Base-by-base conservation (phyloP, 1,140 invertebrate species). In the Brachionus plicatilis region DNA sequence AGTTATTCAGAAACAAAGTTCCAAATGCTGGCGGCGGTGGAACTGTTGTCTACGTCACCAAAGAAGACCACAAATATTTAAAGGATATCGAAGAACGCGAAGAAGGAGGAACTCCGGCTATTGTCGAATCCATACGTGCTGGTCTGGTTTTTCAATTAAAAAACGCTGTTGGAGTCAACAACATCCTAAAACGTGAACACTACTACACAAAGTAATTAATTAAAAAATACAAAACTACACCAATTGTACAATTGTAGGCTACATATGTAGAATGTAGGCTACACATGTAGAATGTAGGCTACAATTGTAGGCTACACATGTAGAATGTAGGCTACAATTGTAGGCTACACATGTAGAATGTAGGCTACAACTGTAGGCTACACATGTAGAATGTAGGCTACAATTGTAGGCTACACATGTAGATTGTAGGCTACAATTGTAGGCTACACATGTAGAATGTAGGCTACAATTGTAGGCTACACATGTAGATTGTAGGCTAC, bases 101-200 rank as follows among this genome's bases (percentile, higher is more conserved):
- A 89, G 94, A 95, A 90, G 94, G 94, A 65, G 95, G 94, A 80
- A 95, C 95, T 66, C 93, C 93, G 27, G 93, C 92, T 29, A 93
- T 95, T 84, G 92, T 95, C 1, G 94, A 95, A 88, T 93, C 93
- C 0, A 94, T 96, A 53, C 89, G 95, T 85, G 93, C 94, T 17
- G 95, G 95, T 0, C 90, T 97, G 14, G 94, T 93, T 6, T 93
- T 96, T 89, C 94, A 96, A 87, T 90, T 96, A 43, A 95, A 96
- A 87, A 93, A 95, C 87, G 92, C 93, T 41, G 91, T 96, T 7
- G 80, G 75, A 20, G 20, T 93, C 20, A 91, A 93, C 43, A 92
- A 91, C 41, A 96, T 97, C 84, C 91, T 93, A 80, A 89, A 92
- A 12, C 90, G 92, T 86, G 94, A 95, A 87, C 92, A 94, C 80